These are phyloP conservation scores for Syrmaticus mikado DNA, from an alignment of 2,113 vertebrate genomes.

Conservation along the genomic window DNA sequence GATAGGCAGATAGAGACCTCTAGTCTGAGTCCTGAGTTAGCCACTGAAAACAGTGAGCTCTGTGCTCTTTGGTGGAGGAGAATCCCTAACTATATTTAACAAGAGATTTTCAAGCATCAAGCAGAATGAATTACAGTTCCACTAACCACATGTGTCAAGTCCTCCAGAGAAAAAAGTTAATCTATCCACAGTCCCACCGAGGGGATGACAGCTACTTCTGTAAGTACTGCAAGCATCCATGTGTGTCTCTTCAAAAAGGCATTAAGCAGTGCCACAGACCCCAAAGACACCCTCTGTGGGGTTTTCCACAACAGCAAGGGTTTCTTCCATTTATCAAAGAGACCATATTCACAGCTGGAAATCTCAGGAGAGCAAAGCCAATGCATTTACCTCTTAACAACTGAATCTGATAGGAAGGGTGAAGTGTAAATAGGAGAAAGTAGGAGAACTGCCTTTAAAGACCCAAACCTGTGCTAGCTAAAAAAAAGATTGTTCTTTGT, in stretches of 20 bases:
- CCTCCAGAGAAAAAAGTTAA: neutral
- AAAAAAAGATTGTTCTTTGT: neutral
- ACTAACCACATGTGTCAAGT: neutral
- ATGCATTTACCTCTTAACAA: constrained; percentile 20
- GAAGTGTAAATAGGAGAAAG: constrained; percentile 27
- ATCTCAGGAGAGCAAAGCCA: constrained; percentile 28
- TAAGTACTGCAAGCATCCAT: neutral
- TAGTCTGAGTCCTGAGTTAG: neutral
- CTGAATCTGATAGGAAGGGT: constrained; percentile 15
- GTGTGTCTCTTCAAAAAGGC: neutral
- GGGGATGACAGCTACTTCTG: constrained; percentile 15
- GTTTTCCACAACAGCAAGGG: neutral
- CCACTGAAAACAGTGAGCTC: neutral
- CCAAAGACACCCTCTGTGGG: neutral
- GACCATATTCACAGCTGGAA: neutral
- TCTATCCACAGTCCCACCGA: neutral
- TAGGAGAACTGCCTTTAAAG: neutral
- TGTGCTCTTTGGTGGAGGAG: neutral
- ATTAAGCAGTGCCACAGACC: neutral
- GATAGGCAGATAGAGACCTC: neutral
- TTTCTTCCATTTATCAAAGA: neutral
- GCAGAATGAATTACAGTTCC: neutral
- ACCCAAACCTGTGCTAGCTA: neutral
- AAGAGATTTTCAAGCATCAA: neutral
- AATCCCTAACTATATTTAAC: neutral